These are phyloP conservation scores for Dolichotis patagonum DNA, from an alignment of 2,113 vertebrate species.

Conservation along the genomic window DNA sequence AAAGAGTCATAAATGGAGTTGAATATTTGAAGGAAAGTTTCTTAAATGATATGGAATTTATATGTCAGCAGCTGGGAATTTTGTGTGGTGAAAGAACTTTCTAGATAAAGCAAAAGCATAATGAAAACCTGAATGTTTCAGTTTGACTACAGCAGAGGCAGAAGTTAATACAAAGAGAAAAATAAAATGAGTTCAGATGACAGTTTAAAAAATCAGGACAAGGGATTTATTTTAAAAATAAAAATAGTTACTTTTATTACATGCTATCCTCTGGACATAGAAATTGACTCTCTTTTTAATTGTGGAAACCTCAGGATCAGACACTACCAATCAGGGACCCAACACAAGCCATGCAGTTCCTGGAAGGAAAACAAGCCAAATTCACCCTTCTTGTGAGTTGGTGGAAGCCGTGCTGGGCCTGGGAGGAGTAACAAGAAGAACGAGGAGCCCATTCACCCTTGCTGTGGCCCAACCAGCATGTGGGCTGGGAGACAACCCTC, in stretches of 20 bases:
- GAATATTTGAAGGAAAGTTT: background rate
- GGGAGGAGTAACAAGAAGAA: too few species aligned
- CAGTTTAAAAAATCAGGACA: conserved; percentile 17
- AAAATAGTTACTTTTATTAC: background rate
- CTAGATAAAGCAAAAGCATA: background rate
- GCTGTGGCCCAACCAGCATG: too few species aligned
- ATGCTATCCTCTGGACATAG: background rate
- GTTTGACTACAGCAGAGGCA: background rate
- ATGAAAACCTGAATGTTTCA: background rate
- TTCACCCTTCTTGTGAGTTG: too few species aligned
- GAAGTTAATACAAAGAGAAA: background rate
- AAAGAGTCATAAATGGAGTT: background rate
- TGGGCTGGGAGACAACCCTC: too few species aligned
- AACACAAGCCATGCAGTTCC: too few species aligned
- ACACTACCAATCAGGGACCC: background rate
- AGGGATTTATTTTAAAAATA: background rate
- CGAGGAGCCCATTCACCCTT: too few species aligned
- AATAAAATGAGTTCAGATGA: background rate
- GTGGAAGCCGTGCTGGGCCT: too few species aligned
- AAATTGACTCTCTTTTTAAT: background rate
- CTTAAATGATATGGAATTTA: background rate
- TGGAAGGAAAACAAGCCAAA: too few species aligned
- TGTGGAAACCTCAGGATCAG: background rate
- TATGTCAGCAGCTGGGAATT: background rate
- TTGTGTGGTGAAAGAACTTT: background rate